Evolutionary conservation across 2,113 vertebrate genomes (phyloP).

Genomic region (Lepus americanus): DNA sequence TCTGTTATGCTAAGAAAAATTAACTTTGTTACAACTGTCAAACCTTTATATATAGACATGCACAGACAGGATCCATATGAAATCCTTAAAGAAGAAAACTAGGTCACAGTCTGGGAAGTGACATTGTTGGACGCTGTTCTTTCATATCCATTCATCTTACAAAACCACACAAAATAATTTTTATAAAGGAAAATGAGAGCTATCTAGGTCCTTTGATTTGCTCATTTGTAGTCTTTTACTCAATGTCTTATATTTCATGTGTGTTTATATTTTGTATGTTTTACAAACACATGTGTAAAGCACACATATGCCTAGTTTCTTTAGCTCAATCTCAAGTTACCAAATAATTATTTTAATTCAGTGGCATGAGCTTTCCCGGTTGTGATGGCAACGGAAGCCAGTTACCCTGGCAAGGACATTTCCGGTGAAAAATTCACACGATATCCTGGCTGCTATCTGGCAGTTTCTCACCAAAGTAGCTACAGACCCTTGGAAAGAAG

Average conservation of each 20-base stretch:
- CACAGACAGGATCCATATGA: constrained; percentile 9
- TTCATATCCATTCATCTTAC: not conserved
- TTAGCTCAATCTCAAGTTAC: constrained; percentile 5
- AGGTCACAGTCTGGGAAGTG: not conserved
- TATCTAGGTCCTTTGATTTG: not conserved
- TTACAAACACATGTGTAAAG: not conserved
- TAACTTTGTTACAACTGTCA: constrained; percentile 18
- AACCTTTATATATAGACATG: not conserved
- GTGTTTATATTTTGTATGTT: not conserved
- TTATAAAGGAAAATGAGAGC: not conserved
- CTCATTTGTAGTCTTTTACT: not conserved
- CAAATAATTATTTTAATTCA: constrained; percentile 55
- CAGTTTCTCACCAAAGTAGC: constrained; percentile 43
- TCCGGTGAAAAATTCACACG: constrained; percentile 47
- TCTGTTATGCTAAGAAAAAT: constrained; percentile 14
- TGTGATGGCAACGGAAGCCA: not conserved
- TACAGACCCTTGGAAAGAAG: not conserved
- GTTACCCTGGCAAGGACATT: not conserved
- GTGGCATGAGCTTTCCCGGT: too few relatives aligned
- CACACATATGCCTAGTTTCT: constrained; percentile 1
- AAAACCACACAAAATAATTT: not conserved
- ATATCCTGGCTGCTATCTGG: not conserved
- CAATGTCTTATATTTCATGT: not conserved
- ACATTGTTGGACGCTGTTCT: not conserved
- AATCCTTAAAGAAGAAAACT: constrained; percentile 3